These are phyloP conservation scores for Acanthornis magna DNA, from an alignment of 2,797 vertebrate genomes.

Conservation along the genomic window DNA sequence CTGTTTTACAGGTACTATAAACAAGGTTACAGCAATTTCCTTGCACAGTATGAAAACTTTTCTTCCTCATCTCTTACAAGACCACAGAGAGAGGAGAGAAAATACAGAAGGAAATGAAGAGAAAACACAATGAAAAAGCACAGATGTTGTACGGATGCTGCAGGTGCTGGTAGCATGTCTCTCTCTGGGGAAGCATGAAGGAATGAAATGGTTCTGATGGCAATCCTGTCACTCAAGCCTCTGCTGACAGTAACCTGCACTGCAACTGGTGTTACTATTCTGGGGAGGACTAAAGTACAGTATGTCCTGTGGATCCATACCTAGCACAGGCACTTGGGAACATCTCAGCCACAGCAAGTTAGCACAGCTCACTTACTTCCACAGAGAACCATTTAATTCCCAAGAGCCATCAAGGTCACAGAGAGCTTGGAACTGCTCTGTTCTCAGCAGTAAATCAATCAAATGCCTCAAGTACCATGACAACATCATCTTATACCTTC, in stretches of 20 bases:
- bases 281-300: neutral
- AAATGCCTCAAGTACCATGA: neutral
- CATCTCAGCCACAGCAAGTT: neutral
- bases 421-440: neutral
- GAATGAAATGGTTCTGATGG: neutral
- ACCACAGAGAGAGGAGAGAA: neutral
- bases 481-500: neutral
- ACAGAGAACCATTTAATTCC: neutral
- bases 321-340: neutral
- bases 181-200: neutral
- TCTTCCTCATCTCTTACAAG: slow-evolving; percentile 21
- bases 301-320: neutral
- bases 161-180: neutral
- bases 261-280: slow-evolving; percentile 41
- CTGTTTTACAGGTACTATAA: neutral
- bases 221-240: neutral
- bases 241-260: neutral
- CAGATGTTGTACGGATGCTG: neutral
- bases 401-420: slow-evolving; percentile 10
- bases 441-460: neutral
- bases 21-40: neutral
- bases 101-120: neutral
- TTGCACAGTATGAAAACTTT: neutral
- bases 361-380: neutral
- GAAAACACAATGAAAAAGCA: neutral